Evolutionary conservation across 2,888 invertebrate species (phyloP), one percentile per base, ranked within the genome.

Genomic region (Argyresthia goedartella): DNA sequence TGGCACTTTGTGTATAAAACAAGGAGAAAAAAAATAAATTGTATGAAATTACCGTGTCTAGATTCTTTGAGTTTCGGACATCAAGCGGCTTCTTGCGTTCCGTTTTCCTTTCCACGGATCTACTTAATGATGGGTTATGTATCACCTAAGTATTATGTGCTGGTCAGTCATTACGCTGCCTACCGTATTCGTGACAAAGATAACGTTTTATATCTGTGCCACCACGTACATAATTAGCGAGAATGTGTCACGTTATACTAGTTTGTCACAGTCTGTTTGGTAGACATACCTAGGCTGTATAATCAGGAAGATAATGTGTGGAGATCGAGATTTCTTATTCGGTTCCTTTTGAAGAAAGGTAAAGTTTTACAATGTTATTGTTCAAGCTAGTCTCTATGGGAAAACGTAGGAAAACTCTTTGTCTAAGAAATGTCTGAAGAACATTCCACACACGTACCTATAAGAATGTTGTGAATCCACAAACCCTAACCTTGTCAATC

Each of bases 41-140:
- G 67, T 71, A 74, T 74, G 65, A 71, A 79, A 79, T 80, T 77
- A 80, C 73, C 25, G 34, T 49, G 44, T 25, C 48, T 13, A 76
- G 69, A 73, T 76, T 72, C 69, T 64, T 63, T 56, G 57, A 57
- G 57, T 60, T 63, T 72, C 66, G 69, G 74, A 76, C 77, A 76
- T 76, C 75, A 71, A 72, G 45, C 58, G 57, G 54, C 66, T 66
- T 65, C 66, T 67, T 66, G 56, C 64, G 62, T 33, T 66, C 72
- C 71, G 71, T 70, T 71, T 70, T 67, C 68, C 64, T 34, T 47
- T 47, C 47, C 34, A 47, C 34, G 13, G 25, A 14, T 9, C 44
- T 14, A 10, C 10, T 13, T 44, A 44, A 44, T 44, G 16, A n/a
- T 46, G 33, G 34, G 46, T 33, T 47, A 13, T 13, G 47, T 47